Base-by-base conservation (phyloP, 2,113 vertebrate genomes). In the Clarias macrocephalus region DNA sequence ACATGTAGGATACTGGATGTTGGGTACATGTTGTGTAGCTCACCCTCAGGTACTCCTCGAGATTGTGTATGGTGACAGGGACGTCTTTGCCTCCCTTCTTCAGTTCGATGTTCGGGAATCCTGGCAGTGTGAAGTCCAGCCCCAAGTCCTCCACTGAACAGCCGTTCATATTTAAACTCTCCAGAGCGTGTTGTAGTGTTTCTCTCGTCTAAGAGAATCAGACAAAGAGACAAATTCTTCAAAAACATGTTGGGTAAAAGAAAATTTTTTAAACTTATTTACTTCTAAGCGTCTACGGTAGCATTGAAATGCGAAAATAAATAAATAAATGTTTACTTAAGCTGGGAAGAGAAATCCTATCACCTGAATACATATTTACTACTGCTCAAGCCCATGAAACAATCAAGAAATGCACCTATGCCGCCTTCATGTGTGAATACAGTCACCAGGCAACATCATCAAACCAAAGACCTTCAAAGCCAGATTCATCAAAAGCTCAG, bases 1-100 rank as follows among this genome's bases (percentile, higher is more conserved):
- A 56, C 68, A 12, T 62, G 60, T 73, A 57, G 15, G 10, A 28
- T 60, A 25, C 42, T 30, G 21, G n/a, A 82, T 19, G 33, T 33
- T 65, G 33, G 30, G 72, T 48, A 15, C 37, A n/a, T 15, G 37
- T 52, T 60, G 66, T 21, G 15, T 30, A 21, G 12, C 96, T 0
- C 91, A 99, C 98, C 95, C 98, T 96, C 84, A 99, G 96, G 93
- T 99, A 99, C 80, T 99, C 98, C 92, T 99, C 98, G 91, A 99
- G 94, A 84, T 99, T 99, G 94, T 99, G 96, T 93, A 99, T 98
- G 23, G 97, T 98, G 89, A 99, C 98, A 0, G 97, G 95, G 81
- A 97, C 93, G 65, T 99, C 98, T 92, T 99, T 99, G 66, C 98
- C 98, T n/a, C 98, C 98, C 93, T 99, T 99, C 92, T 99, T 99